A percentile compares a stretch with the other conserved stretches of the same genome.
These are phyloP conservation scores for Clepsis dumicolana DNA, from an alignment of 2,888 invertebrate genomes.

Conservation along the genomic window DNA sequence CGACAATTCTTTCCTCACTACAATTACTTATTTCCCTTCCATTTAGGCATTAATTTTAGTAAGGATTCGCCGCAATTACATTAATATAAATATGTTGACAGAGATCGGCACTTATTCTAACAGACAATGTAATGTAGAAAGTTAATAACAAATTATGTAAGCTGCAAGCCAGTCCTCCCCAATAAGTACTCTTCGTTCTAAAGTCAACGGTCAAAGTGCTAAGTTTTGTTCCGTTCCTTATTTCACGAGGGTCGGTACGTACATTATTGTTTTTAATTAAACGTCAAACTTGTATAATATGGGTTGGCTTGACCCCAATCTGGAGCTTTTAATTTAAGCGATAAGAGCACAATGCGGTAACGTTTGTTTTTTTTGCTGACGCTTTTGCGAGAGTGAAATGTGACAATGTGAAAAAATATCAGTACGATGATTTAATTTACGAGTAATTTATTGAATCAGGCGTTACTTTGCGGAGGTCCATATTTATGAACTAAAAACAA, in stretches of 20 bases:
- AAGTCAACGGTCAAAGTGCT: neutral
- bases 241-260: neutral
- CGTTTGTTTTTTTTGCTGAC: neutral
- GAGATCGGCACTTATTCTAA: no score
- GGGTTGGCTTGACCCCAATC: conserved; percentile 14
- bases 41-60: no score
- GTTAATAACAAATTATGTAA: no score
- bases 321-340: neutral
- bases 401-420: neutral
- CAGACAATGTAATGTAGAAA: no score
- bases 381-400: neutral
- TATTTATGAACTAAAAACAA: no score
- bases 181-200: neutral
- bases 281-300: conserved; percentile 31
- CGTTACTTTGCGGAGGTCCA: no score
- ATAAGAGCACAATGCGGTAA: neutral
- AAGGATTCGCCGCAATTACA: no score
- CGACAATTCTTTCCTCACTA: no score
- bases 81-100: no score
- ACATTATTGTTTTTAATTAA: conserved; percentile 25
- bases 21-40: no score
- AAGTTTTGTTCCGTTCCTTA: neutral
- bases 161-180: no score
- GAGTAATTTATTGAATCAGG: no score
- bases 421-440: neutral